phyloP scores from a whole-genome alignment of 2,888 invertebrate genomes.

The Xanthorhoe designata region DNA sequence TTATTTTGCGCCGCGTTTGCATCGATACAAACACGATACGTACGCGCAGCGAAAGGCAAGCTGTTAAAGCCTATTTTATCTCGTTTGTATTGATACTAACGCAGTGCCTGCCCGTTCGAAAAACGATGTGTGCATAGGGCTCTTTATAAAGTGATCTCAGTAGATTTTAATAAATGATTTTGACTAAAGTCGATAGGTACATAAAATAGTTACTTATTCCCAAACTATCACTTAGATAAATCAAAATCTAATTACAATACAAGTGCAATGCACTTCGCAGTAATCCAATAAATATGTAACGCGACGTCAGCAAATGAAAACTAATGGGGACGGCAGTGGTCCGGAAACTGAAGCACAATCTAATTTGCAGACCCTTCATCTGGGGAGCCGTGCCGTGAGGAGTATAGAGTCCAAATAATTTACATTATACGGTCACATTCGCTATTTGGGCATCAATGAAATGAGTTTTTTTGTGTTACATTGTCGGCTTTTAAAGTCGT shows the following conservation, averaged over 20 bases:
- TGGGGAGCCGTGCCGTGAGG: constrained; percentile 10
- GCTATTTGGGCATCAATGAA: no score
- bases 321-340: constrained; percentile 64
- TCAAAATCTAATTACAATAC: constrained; percentile 19
- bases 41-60: no score
- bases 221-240: background rate
- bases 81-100: no score
- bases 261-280: constrained; percentile 35
- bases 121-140: no score
- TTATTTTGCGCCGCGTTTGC: no score
- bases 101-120: no score
- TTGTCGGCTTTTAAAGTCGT: no score
- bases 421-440: no score
- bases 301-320: constrained; percentile 74
- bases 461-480: no score
- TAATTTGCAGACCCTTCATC: constrained; percentile 66
- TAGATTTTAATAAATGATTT: background rate
- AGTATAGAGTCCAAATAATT: constrained; percentile 10
- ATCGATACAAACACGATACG: no score
- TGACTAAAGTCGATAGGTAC: background rate
- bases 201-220: background rate
- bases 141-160: no score
- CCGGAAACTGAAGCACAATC: constrained; percentile 72
- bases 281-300: constrained; percentile 61
- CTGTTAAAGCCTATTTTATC: no score